Evolutionary conservation across 2,113 vertebrate species (phyloP), one percentile per base, ranked within the genome.

Genomic region (Peromyscus californicus): DNA sequence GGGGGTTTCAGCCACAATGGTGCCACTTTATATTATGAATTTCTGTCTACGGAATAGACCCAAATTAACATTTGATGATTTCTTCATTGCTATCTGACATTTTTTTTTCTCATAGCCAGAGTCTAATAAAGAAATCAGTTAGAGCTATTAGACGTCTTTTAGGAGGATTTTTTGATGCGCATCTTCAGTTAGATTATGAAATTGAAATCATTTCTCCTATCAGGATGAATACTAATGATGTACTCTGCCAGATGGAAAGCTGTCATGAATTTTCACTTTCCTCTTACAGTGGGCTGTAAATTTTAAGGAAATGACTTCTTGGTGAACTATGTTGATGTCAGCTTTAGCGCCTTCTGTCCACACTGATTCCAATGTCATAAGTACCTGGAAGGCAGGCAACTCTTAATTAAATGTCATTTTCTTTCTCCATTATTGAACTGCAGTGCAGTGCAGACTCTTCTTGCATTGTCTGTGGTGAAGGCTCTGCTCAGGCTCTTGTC

Each of bases 41-140:
- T 98, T 98, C 98, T 97, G 91, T 96, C 94, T 93, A 93, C 85
- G 89, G 97, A 98, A 98, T 97, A 98, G 97, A 97, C 96, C 82
- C 90, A 98, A 98, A 98, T 98, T 98, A 98, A 98, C 98, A 97
- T 98, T 98, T 98, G 98, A 99, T 98, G 98, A 97, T 98, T 98
- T 97, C 96, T 98, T 98, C 97, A 98, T 98, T 98, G 98, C 97
- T 98, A 98, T 96, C 94, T 98, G 98, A 97, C 98, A 97, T 98
- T 98, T 98, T 98, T 96, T 69, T 11, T 95, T 1, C 82, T 85
- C 97, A 98, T 90, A 96, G 97, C 69, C 94, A 98, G 91, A 97
- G 92, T 98, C 97, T 98, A 98, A 98, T 98, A 98, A 98, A 98
- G 98, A 98, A 99, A 98, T 99, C 98, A 98, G 97, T 98, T 98